Base-by-base conservation (phyloP, 2,797 vertebrate genomes). In the Nothura maculosa region DNA sequence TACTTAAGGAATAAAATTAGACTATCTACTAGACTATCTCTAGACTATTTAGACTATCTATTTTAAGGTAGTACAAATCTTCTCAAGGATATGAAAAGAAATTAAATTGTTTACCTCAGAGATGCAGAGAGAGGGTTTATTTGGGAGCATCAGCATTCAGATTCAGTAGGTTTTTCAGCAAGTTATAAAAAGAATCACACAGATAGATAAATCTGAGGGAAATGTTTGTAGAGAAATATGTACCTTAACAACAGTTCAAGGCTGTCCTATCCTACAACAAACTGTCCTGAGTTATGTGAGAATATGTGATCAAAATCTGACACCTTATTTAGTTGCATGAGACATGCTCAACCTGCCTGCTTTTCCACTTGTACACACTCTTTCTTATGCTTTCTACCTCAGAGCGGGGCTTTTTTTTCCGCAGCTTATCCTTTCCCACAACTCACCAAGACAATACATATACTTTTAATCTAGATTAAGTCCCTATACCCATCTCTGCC, bases 311-410 rank as follows among this genome's bases (percentile, higher is more conserved):
- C 27, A 27, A 6, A 30, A 30, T 28, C 36, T 72, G 21, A 3
- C 14, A 73, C 10, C 6, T 68, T 58, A 58, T 2, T 61, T 66
- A 73, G 28, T 0, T 3, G 27, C 21, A 25, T 4, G 38, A 12
- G 32, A 48, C 3, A 40, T 19, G 5, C 1, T 63, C 3, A 60
- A 5, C 9, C 6, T 68, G 10, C 1, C 9, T 6, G 4, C 62
- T 78, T 55, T 83, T 67, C 17, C 88, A 40, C 7, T 61, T 15
- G n/a, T 16, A 60, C 13, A 6, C 22, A 30, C 20, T 78, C 6
- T 89, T 72, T 22, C 12, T n/a, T 50, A 28, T 27, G 12, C 8
- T 54, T 54, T 68, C 11, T n/a, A 82, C 28, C 11, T 13, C 45
- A 25, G 6, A 10, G 34, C 20, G 5, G 5, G 19, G 64, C 3